Evolutionary conservation across 2,113 vertebrate species (phyloP), one percentile per base, ranked within the genome.

Genomic region (Oenanthe oenanthe): DNA sequence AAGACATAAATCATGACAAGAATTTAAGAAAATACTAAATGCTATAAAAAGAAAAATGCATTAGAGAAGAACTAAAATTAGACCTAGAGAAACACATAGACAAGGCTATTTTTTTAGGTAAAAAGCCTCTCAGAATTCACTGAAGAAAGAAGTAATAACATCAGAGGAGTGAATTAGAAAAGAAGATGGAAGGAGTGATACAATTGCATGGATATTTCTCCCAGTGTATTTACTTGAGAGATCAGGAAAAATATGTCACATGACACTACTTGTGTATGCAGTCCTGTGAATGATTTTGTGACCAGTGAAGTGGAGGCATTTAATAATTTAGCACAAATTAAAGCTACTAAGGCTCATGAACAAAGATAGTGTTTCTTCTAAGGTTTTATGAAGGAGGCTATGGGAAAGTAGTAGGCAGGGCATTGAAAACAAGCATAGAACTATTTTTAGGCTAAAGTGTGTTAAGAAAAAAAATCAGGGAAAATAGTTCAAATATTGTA

Each of bases 61-160:
- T 62, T 70, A 70, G 11, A 83, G 9, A 5, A 57, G 21, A 73
- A 60, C n/a, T 90, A 93, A 93, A 95, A 93, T 83, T 83, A 93
- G 60, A 83, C 15, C 17, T 77, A 42, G 31, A 50, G 45, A 78
- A 79, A 68, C 6, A 68, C 2, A 72, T 13, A 85, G 47, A 26
- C 32, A 45, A 36, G 36, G 43, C 6, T 18, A n/a, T 20, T 28
- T 72, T 47, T 73, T 90, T 40, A 74, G 40, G 13, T 34, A 24
- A 80, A 43, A 94, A 60, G 36, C 0, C 10, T 4, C 40, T 8
- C 19, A 88, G 63, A 89, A 71, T 51, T 82, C 51, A 63, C 22
- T 56, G 47, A 93, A 68, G 36, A 83, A 87, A 91, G 22, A 88
- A 63, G 82, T 82, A 17, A 56, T 63, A 93, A 50, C 5, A 20